phyloP scores from a whole-genome alignment of 2,888 invertebrate species.

The Ferrisia virgata region DNA sequence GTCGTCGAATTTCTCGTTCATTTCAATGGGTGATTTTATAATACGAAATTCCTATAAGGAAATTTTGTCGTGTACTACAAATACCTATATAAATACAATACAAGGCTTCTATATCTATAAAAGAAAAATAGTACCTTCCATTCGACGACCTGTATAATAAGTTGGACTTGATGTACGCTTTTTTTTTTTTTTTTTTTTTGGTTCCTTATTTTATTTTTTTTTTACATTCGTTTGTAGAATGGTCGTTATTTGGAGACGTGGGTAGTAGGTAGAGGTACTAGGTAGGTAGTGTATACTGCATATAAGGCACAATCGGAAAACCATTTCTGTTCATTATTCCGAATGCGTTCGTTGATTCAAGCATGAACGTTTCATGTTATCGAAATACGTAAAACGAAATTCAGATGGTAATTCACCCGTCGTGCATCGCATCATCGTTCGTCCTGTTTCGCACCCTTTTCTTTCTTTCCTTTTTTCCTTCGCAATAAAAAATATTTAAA shows the following conservation, averaged over 20 bases:
- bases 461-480: neutral
- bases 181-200: neutral
- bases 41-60: neutral
- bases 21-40: neutral
- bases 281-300: too few species aligned
- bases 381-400: constrained; percentile 13
- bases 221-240: neutral
- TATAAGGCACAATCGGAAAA: neutral
- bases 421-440: too few species aligned
- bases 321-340: constrained; percentile 13
- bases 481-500: constrained; percentile 31
- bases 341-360: constrained; percentile 8
- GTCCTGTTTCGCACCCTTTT: constrained; percentile 17
- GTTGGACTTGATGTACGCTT: neutral
- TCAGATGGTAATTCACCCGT: constrained; percentile 33
- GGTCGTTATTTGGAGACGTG: neutral
- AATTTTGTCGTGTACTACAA: neutral
- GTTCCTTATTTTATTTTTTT: neutral
- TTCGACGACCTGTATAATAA: neutral
- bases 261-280: too few species aligned
- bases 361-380: constrained; percentile 1
- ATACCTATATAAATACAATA: neutral
- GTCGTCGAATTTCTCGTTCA: neutral
- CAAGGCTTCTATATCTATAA: neutral
- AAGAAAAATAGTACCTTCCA: neutral